Percentiles rank a stretch among this genome's conserved stretches.
These are phyloP conservation scores for Lepeophtheirus salmonis DNA, from an alignment of 1,140 invertebrate genomes.

Conservation along the genomic window DNA sequence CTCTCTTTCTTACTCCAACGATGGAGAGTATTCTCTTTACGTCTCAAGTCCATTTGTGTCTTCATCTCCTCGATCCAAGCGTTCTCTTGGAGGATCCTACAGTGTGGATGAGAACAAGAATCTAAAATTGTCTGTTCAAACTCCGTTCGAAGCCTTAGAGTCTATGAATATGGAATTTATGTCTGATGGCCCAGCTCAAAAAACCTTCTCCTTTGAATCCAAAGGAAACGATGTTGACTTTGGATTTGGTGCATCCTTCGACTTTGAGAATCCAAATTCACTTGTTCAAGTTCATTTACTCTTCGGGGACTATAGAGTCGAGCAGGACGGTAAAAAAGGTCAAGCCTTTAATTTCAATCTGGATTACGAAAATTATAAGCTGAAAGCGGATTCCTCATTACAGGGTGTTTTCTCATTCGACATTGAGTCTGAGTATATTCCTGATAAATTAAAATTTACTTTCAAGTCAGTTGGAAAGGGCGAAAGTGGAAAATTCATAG, in stretches of 20 bases:
- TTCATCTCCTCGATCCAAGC: not conserved
- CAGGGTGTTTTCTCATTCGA: too few relatives aligned
- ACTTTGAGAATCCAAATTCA: not conserved
- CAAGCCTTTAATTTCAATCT: too few relatives aligned
- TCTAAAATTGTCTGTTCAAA: not conserved
- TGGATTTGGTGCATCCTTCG: not conserved
- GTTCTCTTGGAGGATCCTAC: not conserved
- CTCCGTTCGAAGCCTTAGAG: slow-evolving; percentile 4
- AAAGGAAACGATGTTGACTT: not conserved
- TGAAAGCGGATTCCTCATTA: too few relatives aligned
- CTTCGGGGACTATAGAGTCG: not conserved
- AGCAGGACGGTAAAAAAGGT: too few relatives aligned
- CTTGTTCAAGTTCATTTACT: not conserved
- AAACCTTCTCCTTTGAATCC: not conserved
- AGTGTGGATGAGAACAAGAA: not conserved
- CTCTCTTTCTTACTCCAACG: not conserved
- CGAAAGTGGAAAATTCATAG: too few relatives aligned
- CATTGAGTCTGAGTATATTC: too few relatives aligned
- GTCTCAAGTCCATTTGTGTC: not conserved
- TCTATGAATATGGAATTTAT: not conserved
- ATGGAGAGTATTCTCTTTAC: not conserved
- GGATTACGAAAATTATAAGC: too few relatives aligned
- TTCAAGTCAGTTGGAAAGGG: too few relatives aligned
- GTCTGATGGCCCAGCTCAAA: not conserved
- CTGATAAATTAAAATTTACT: too few relatives aligned